Evolutionary conservation across 2,888 invertebrate genomes (phyloP).

Genomic region (Drosophila mayaguana): DNA sequence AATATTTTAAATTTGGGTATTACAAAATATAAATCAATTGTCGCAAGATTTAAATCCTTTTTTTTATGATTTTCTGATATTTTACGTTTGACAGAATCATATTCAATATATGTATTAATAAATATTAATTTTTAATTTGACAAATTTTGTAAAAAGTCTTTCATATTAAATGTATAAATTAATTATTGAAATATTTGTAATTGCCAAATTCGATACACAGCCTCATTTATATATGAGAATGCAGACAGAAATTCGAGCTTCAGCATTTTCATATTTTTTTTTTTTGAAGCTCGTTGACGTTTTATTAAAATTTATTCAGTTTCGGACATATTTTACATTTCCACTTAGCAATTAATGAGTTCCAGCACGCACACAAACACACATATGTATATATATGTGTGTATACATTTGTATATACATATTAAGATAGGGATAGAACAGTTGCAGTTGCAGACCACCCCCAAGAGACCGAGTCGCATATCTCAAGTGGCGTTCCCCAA

Average conservation of each 20-base stretch:
- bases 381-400: not conserved
- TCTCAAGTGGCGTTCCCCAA: constrained; percentile 68
- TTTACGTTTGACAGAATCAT: not conserved
- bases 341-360: constrained; percentile 48
- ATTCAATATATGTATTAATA: not conserved
- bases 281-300: constrained; percentile 5
- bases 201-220: not conserved
- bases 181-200: not conserved
- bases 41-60: not conserved
- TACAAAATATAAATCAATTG: no score
- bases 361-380: constrained; percentile 47
- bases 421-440: constrained; percentile 20
- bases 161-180: not conserved
- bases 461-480: constrained; percentile 51
- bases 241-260: not conserved
- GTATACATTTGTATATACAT: not conserved
- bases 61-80: not conserved
- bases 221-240: not conserved
- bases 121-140: not conserved
- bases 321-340: constrained; percentile 59
- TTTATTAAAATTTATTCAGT: constrained; percentile 56
- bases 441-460: constrained; percentile 46
- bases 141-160: not conserved
- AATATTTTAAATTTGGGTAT: no score
- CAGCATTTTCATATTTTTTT: not conserved